Conservation (phyloP, 2,797 vertebrate species). For the Acestrorhynchus altus region DNA sequence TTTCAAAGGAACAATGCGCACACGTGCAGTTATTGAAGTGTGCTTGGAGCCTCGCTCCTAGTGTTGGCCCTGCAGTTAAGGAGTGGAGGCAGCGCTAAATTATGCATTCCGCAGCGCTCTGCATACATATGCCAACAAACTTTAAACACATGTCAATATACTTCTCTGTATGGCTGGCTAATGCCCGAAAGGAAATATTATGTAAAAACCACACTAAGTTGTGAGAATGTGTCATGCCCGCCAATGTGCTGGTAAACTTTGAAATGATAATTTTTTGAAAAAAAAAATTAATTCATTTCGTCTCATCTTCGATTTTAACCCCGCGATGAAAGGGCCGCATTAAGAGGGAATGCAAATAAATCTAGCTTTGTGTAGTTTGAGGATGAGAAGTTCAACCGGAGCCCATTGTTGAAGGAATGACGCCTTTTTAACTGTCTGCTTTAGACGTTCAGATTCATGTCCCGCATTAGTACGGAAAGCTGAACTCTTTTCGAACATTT, state of each 20-base stretch:
- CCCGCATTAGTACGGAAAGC: neutral
- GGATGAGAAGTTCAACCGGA: neutral
- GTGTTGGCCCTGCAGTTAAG: constrained; percentile 74
- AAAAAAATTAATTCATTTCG: constrained; percentile 26
- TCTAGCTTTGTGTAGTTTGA: neutral
- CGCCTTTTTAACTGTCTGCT: neutral
- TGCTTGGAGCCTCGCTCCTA: constrained; percentile 71
- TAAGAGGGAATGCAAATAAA: constrained; percentile 21
- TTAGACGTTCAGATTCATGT: neutral
- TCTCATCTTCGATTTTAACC: constrained; percentile 16
- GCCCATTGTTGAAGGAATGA: neutral
- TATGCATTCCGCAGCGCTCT: constrained; percentile 66
- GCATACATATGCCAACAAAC: constrained; percentile 71
- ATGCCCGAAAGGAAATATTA: constrained; percentile 35
- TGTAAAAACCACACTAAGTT: constrained; percentile 29
- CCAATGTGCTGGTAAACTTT: constrained; percentile 29
- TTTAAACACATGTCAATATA: constrained; percentile 75
- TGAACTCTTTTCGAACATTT: neutral
- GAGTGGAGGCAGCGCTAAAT: constrained; percentile 75
- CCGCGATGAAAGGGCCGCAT: constrained; percentile 5
- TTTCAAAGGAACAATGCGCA: constrained; percentile 80
- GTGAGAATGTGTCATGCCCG: constrained; percentile 25
- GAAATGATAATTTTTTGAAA: constrained; percentile 48
- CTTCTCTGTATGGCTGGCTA: constrained; percentile 45
- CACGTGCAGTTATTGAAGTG: constrained; percentile 73